Evolutionary conservation across 2,888 invertebrate genomes (phyloP).

Genomic region (Aethes cnicana): DNA sequence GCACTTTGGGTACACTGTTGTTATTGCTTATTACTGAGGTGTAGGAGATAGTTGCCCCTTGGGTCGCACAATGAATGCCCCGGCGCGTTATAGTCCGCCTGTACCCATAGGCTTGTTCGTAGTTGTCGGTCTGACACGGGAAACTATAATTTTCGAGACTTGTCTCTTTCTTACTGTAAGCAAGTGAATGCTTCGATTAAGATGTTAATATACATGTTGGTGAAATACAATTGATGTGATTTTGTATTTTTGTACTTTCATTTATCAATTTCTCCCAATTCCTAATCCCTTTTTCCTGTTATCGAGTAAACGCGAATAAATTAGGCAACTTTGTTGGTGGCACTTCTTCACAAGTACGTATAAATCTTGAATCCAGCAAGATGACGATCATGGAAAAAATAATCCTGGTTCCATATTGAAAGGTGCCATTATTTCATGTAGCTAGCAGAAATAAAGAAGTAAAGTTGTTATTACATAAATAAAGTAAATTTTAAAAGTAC

Average conservation of each 20-base stretch:
- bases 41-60: constrained; percentile 5
- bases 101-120: constrained; percentile 74
- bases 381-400: too few relatives aligned
- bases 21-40: constrained; percentile 16
- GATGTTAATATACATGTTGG: constrained; percentile 80
- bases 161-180: constrained; percentile 74
- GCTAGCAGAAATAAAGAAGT: too few relatives aligned
- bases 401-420: too few relatives aligned
- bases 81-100: constrained; percentile 71
- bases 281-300: constrained; percentile 15
- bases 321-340: too few relatives aligned
- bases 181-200: constrained; percentile 78
- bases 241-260: constrained; percentile 69
- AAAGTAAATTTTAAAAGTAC: too few relatives aligned
- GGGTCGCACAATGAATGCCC: constrained; percentile 58
- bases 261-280: constrained; percentile 46
- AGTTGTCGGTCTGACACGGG: constrained; percentile 61
- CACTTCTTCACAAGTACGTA: too few relatives aligned
- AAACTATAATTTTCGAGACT: constrained; percentile 63
- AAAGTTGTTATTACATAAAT: too few relatives aligned
- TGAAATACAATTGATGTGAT: constrained; percentile 83
- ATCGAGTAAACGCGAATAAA: too few relatives aligned
- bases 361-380: too few relatives aligned
- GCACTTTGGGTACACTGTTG: constrained; percentile 6
- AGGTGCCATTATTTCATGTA: too few relatives aligned